Conservation (phyloP, 2,888 invertebrate genomes). For the Linnaemya tessellans region DNA sequence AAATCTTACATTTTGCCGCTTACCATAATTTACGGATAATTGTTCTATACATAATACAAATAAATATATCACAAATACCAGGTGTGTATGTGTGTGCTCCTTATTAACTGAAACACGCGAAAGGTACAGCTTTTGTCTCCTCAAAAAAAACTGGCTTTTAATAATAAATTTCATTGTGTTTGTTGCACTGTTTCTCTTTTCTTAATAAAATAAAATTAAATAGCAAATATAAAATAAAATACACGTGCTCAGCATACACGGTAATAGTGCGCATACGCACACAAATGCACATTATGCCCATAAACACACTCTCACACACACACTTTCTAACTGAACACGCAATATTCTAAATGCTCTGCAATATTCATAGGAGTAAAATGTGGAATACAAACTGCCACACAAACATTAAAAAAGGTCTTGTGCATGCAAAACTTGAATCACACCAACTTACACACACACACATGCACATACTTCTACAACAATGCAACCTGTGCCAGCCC, state of each 20-base stretch:
- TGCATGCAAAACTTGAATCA: constrained; percentile 16
- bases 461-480: background rate
- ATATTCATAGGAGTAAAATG: constrained; percentile 4
- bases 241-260: constrained; percentile 57
- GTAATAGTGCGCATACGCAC: constrained; percentile 57
- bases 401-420: background rate
- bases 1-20: no score
- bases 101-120: background rate
- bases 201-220: background rate
- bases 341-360: constrained; percentile 28
- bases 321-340: constrained; percentile 16
- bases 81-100: background rate
- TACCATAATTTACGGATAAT: no score
- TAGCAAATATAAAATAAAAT: constrained; percentile 8
- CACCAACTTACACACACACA: background rate
- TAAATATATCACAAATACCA: background rate
- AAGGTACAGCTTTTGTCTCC: constrained; percentile 21
- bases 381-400: background rate
- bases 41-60: background rate
- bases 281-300: background rate
- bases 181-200: background rate
- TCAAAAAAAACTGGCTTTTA: background rate
- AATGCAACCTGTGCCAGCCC: background rate
- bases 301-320: background rate
- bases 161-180: background rate